phyloP scores from a whole-genome alignment of 2,113 vertebrate genomes.

The Ranitomeya imitator region DNA sequence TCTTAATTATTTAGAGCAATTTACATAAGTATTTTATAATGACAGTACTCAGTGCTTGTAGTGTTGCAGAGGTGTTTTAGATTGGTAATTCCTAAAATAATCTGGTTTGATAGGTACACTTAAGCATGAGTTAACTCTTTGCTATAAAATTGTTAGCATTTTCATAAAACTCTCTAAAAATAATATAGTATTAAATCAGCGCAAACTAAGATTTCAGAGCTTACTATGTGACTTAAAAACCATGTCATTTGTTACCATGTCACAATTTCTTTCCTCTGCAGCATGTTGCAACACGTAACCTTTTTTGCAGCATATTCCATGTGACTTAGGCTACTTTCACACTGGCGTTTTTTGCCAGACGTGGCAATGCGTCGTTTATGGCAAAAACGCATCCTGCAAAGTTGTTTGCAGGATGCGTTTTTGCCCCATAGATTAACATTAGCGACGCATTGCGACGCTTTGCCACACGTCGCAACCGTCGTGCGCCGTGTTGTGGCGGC shows the following conservation, averaged over 20 bases:
- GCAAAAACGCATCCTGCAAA: no score
- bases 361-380: no score
- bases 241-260: no score
- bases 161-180: neutral
- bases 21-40: constrained; percentile 35
- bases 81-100: constrained; percentile 10
- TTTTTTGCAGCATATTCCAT: neutral
- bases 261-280: neutral
- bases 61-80: neutral
- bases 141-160: neutral
- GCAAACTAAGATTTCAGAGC: neutral
- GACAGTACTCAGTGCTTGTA: neutral
- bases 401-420: no score
- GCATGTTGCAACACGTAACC: neutral
- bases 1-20: constrained; percentile 41
- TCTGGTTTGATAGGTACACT: neutral
- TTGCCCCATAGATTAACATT: no score
- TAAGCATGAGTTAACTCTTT: constrained; percentile 2
- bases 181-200: neutral
- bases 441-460: no score
- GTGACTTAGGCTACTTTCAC: no score
- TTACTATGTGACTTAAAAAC: neutral
- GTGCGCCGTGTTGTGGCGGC: no score
- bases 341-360: no score
- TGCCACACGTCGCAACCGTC: no score